Base-by-base conservation (phyloP, 2,888 invertebrate genomes). In the Catocala fraxini region DNA sequence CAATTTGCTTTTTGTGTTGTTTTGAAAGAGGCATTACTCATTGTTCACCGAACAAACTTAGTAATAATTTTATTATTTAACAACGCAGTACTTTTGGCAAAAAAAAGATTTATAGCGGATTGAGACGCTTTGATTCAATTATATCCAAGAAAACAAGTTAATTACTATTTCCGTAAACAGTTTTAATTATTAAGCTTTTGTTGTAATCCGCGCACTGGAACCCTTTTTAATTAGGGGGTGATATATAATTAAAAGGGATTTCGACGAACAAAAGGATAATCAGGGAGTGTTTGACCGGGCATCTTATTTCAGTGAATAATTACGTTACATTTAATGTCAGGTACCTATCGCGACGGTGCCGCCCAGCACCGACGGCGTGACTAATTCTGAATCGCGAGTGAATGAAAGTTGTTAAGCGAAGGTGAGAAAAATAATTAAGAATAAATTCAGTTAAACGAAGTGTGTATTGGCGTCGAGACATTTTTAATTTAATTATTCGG, bases 91-190 rank as follows among this genome's bases (percentile, higher is more conserved):
- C 1, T 25, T 25, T 25, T 25, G 25, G 25, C 25, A 25, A 25
- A 25, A 25, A n/a, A 25, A 25, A 25, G 25, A 25, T 25, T 25
- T 25, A 25, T 25, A 25, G 25, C 25, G 25, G 25, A 25, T 25
- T 25, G 25, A 25, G 25, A 25, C 25, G 25, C 25, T 25, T 68
- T 72, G 75, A 77, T 74, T 72, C 67, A 77, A 70, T 68, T 71
- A 54, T 54, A 64, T 67, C 65, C 51, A 70, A 71, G 55, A 63
- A 76, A 68, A 63, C 68, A 65, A 55, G 65, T 70, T 80, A 79
- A 82, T 81, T 80, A 79, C 73, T 81, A 79, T 80, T 80, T 75
- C 70, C 69, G 70, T 78, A 74, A 80, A 78, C 77, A 75, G 73
- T 81, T 79, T 82, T 77, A 82, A 80, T 86, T 79, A 82, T 70